A percentile compares a stretch with the other conserved stretches of the same genome.
Conservation (phyloP, 2,888 invertebrate species). For the Drosophila algonquin region DNA sequence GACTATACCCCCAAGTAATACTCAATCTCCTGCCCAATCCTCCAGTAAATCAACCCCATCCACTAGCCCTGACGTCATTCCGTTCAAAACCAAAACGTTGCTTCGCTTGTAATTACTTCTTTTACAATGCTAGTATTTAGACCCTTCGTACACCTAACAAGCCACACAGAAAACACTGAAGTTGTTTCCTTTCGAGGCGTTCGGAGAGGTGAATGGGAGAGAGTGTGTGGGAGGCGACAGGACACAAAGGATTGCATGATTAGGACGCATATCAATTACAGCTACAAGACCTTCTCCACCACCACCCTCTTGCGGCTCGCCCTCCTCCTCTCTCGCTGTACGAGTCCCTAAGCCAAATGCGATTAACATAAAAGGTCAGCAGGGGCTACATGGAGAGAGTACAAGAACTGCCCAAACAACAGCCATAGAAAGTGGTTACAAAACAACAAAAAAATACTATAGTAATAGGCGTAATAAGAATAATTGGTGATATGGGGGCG, state of each 20-base stretch:
- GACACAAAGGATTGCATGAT: conserved; percentile 76
- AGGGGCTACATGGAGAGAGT: conserved; percentile 24
- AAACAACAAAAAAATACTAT: conserved; percentile 28
- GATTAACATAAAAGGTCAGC: conserved; percentile 80
- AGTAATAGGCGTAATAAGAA: conserved; percentile 81
- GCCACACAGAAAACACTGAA: conserved; percentile 42
- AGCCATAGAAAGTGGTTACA: conserved; percentile 64
- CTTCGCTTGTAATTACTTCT: conserved; percentile 46
- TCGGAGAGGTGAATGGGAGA: not conserved
- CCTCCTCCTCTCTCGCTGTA: conserved; percentile 1
- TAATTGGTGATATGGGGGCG: conserved; percentile 67
- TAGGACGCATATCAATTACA: conserved; percentile 81
- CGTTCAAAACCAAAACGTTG: conserved; percentile 6
- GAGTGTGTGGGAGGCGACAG: conserved; percentile 5
- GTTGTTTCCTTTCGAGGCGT: conserved; percentile 19
- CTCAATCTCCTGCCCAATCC: not conserved
- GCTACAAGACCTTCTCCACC: conserved; percentile 72
- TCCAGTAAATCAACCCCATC: not conserved
- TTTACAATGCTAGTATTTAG: not conserved
- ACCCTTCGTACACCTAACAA: conserved; percentile 29
- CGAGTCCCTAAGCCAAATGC: conserved; percentile 51
- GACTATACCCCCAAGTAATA: not conserved
- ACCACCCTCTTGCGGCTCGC: not conserved
- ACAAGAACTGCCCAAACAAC: conserved; percentile 26
- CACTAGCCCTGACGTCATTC: conserved; percentile 26